Evolutionary conservation across 2,113 vertebrate genomes (phyloP).

Genomic region (Rutilus rutilus): DNA sequence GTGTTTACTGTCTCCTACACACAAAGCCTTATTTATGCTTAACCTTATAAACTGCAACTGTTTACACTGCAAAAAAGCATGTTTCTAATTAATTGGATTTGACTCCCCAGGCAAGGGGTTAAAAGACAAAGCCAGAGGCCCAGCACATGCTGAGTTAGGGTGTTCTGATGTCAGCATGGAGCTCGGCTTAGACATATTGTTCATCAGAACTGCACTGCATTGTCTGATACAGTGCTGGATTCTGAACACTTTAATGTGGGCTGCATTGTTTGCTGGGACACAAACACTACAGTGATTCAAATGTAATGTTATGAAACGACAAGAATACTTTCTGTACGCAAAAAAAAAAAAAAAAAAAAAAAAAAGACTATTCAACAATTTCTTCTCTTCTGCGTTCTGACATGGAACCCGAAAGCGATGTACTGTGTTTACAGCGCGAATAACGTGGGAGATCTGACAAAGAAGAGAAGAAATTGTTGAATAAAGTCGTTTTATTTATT

Average conservation of each 20-base stretch:
- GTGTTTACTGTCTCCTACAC: constrained; percentile 27
- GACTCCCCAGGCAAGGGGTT: constrained; percentile 5
- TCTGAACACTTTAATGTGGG: constrained; percentile 50
- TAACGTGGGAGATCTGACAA: no score
- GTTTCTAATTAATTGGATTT: constrained; percentile 26
- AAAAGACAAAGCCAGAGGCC: constrained; percentile 1
- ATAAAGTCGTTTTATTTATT: no score
- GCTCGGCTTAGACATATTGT: constrained; percentile 57
- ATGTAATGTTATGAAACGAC: no score
- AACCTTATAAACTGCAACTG: not conserved
- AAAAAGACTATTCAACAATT: no score
- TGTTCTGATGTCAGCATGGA: constrained; percentile 28
- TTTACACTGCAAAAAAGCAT: constrained; percentile 26
- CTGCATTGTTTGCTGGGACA: not conserved
- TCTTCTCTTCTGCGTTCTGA: no score
- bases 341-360: no score
- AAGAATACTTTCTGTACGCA: no score
- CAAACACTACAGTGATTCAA: no score
- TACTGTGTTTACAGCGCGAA: no score
- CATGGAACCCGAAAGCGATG: no score
- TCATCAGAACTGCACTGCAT: constrained; percentile 53
- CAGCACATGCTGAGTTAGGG: constrained; percentile 2
- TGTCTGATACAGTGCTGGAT: constrained; percentile 57
- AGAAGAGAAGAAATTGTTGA: no score
- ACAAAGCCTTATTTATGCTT: constrained; percentile 2